A percentile compares a stretch with the other conserved stretches of the same genome.
Evolutionary conservation across 2,888 invertebrate species (phyloP).

Genomic region (Aphidius colemani): DNA sequence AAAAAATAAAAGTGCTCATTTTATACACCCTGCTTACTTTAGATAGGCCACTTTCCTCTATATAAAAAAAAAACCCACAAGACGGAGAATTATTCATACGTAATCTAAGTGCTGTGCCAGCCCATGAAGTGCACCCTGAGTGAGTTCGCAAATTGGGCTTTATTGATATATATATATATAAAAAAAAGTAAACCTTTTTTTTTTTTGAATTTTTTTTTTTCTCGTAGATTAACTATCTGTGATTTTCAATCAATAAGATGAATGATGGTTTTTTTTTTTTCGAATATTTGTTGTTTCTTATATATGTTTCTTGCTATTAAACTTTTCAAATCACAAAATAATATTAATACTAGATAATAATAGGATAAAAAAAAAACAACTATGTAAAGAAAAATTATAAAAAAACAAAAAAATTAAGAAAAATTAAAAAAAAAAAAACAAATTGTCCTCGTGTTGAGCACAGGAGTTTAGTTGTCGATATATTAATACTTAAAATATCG

Average conservation of each 20-base stretch:
- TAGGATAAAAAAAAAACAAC: too few relatives aligned
- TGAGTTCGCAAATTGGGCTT: slow-evolving; percentile 34
- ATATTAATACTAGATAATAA: too few relatives aligned
- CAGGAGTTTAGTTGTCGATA: slow-evolving; percentile 22
- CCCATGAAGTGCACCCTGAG: slow-evolving; percentile 31
- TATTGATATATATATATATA: slow-evolving; percentile 14
- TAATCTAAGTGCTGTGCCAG: slow-evolving; percentile 53
- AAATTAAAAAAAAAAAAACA: too few relatives aligned
- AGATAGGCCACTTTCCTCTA: too few relatives aligned
- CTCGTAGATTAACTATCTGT: slow-evolving; percentile 45
- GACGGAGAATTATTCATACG: slow-evolving; percentile 41
- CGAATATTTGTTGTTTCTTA: slow-evolving; percentile 27
- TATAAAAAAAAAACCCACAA: not conserved
- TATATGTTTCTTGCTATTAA: slow-evolving; percentile 27
- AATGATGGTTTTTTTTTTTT: slow-evolving; percentile 34
- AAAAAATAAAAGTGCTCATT: too few relatives aligned
- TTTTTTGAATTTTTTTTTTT: slow-evolving; percentile 7
- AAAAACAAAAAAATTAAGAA: too few relatives aligned
- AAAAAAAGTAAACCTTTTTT: slow-evolving; percentile 28
- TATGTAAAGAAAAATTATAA: too few relatives aligned
- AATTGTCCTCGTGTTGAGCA: slow-evolving; percentile 25
- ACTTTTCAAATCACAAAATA: slow-evolving; percentile 14
- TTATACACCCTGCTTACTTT: too few relatives aligned
- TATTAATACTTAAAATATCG: slow-evolving; percentile 15
- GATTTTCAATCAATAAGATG: slow-evolving; percentile 46